These are phyloP conservation scores for Tinea trinotella DNA, from an alignment of 2,888 invertebrate species.

Conservation along the genomic window DNA sequence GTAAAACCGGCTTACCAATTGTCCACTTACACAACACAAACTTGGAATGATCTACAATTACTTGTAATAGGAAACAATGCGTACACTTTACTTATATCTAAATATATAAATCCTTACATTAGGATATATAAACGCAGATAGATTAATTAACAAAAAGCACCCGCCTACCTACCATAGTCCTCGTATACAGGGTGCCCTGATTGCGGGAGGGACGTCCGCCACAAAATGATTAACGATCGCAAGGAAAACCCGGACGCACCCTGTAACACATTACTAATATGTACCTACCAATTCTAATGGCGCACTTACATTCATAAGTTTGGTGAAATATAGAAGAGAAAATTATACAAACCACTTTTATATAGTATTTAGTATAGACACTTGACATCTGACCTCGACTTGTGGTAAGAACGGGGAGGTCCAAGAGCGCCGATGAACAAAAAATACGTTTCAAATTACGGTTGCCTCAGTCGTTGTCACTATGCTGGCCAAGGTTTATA, in stretches of 20 bases:
- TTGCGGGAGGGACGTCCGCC: slow-evolving; percentile 51
- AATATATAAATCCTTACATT: slow-evolving; percentile 8
- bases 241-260: slow-evolving; percentile 43
- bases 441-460: no score
- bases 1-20: no score
- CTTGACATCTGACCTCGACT: no score
- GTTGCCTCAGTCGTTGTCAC: no score
- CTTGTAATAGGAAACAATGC: not conserved
- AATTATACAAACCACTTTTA: no score
- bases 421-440: no score
- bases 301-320: not conserved
- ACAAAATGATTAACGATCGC: slow-evolving; percentile 54
- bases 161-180: slow-evolving; percentile 30
- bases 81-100: not conserved
- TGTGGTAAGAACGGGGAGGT: no score
- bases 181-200: slow-evolving; percentile 37
- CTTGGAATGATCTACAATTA: no score
- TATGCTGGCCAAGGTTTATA: no score
- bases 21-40: no score
- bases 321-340: not conserved
- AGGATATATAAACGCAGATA: slow-evolving; percentile 41
- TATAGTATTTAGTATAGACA: no score
- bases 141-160: slow-evolving; percentile 69
- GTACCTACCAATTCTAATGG: slow-evolving; percentile 32
- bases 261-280: slow-evolving; percentile 63